Evolutionary conservation across 2,888 invertebrate genomes (phyloP).

Genomic region (Merodon equestris): DNA sequence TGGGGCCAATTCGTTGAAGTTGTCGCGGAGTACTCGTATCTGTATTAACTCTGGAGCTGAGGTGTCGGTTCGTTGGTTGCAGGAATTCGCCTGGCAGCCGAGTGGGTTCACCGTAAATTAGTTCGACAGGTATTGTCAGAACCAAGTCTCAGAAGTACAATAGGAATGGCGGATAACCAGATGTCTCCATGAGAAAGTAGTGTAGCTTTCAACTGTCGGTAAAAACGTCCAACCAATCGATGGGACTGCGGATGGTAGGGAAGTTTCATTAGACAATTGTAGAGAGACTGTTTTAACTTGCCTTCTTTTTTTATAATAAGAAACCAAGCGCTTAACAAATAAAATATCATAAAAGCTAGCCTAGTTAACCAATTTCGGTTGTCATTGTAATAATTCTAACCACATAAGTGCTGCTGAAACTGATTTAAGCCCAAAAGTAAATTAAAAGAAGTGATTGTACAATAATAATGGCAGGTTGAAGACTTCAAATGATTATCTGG

Average conservation of each 20-base stretch:
- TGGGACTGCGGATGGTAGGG: constrained; percentile 18
- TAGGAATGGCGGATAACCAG: constrained; percentile 32
- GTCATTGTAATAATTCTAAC: too few relatives aligned
- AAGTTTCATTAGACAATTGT: constrained; percentile 25
- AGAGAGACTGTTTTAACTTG: constrained; percentile 8
- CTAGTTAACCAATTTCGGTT: too few relatives aligned
- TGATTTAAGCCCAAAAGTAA: too few relatives aligned
- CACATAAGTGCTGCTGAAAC: too few relatives aligned
- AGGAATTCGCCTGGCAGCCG: neutral
- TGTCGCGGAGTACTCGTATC: too few relatives aligned
- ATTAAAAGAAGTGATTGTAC: too few relatives aligned
- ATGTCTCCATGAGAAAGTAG: neutral
- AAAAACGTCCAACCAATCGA: neutral
- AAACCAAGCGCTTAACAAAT: too few relatives aligned
- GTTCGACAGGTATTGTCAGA: constrained; percentile 37
- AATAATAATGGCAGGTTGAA: too few relatives aligned
- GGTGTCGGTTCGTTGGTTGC: neutral
- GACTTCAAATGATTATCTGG: too few relatives aligned
- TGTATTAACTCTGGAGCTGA: neutral
- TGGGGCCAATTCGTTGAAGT: too few relatives aligned
- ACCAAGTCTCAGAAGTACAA: constrained; percentile 32
- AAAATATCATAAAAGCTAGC: too few relatives aligned
- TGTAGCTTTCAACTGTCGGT: neutral
- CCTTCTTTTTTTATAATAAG: too few relatives aligned
- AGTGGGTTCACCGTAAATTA: constrained; percentile 17